phyloP scores from a whole-genome alignment of 2,113 vertebrate species.

The Anhinga rufa region DNA sequence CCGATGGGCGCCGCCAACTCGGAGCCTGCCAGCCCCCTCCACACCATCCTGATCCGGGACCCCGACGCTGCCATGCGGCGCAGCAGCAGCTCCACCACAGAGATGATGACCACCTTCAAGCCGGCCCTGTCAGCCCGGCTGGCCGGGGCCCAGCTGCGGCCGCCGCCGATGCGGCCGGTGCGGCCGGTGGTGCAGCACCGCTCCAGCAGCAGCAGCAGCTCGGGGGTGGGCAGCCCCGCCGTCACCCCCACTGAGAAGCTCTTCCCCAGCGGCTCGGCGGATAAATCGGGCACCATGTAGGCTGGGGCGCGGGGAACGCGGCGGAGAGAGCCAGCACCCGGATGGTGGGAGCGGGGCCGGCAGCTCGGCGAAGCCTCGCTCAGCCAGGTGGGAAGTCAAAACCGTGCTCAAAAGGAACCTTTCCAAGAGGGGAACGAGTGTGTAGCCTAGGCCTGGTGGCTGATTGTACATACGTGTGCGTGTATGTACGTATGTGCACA shows the following conservation, averaged over 20 bases:
- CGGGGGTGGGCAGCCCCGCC: constrained; percentile 90
- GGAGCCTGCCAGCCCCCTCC: constrained; percentile 90
- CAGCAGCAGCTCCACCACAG: constrained; percentile 89
- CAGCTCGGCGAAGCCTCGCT: not conserved
- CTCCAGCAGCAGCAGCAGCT: constrained; percentile 95
- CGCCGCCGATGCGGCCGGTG: constrained; percentile 81
- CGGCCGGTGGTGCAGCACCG: constrained; percentile 86
- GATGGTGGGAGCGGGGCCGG: not conserved
- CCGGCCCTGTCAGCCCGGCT: constrained; percentile 88
- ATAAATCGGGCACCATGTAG: constrained; percentile 94
- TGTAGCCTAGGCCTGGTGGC: not conserved
- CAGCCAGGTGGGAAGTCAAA: not conserved
- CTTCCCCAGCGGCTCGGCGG: constrained; percentile 81
- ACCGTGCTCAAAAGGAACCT: not conserved
- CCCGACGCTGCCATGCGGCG: constrained; percentile 93
- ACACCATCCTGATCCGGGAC: constrained; percentile 97
- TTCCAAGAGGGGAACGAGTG: not conserved
- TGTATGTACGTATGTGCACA: not conserved
- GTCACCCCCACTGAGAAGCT: constrained; percentile 96
- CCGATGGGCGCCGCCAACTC: constrained; percentile 76
- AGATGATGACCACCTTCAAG: constrained; percentile 99
- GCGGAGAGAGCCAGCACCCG: not conserved
- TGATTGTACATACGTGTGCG: not conserved
- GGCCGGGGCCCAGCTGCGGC: constrained; percentile 88
- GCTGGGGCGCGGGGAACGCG: not conserved